Base-by-base conservation (phyloP, 2,797 vertebrate genomes). In the Gymnocypris eckloni region DNA sequence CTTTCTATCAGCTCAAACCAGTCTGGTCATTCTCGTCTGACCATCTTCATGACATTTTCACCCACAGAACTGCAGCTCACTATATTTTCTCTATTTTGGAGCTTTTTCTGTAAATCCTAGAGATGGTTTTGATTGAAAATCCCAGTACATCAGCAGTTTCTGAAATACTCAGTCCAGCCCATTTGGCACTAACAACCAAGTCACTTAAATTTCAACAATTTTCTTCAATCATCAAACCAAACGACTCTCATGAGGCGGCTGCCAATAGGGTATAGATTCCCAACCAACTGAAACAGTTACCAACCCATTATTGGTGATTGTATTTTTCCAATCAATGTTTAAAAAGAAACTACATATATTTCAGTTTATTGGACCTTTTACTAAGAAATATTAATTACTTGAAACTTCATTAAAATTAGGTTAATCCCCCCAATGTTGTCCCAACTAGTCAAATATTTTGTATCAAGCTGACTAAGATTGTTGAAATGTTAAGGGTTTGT, bases 201-300 rank as follows among this genome's bases (percentile, higher is more conserved):
- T 16, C 15, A 50, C 48, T 50, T 50, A 16, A 41, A 43, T 13
- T 33, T 33, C 2, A 2, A 33, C 48, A 50, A 12, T 52, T 52
- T 6, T 52, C 16, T 52, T 52, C 33, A 33, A 59, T 59, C 52
- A 71, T 82, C 81, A 71, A 54, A 28, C 37, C 37, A 2, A 64
- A 73, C 1, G 25, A 61, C 69, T 73, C 81, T n/a, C 69, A 61
- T 45, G 52, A 45, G 69, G 61, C 2, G 25, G 16, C 52, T 61
- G 69, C 20, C 52, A 28, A 59, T 72, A 59, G 25, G 25, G 16
- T 20, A 72, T 82, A 16, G 69, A 82, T 82, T 50, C 9, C n/a
- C 3, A 59, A 41, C 22, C 39, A 37, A 25, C 45, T 48, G 25
- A 45, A 73, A 48, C 54, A 15, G n/a, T 59, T 72, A 18, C 9